phyloP scores from a whole-genome alignment of 2,888 invertebrate genomes.

The Seladonia tumulorum region DNA sequence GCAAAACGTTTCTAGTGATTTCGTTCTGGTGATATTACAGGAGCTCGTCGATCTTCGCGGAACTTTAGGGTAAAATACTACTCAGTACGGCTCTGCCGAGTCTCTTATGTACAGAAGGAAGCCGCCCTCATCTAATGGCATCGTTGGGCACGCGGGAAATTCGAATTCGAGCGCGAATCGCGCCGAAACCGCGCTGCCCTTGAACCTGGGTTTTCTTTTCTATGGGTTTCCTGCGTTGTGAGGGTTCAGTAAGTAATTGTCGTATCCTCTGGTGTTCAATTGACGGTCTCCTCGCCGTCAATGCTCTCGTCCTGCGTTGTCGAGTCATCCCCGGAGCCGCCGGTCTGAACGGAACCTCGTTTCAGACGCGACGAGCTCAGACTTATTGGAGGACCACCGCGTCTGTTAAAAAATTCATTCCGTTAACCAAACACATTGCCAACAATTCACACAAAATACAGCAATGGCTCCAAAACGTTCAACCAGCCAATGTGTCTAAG shows the following conservation, averaged over 20 bases:
- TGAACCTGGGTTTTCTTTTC: conserved; percentile 43
- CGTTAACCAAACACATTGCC: neutral
- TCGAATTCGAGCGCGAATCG: conserved; percentile 40
- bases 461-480: neutral
- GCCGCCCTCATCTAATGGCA: conserved; percentile 59
- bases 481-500: neutral
- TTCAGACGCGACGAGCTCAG: conserved; percentile 89
- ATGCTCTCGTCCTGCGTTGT: conserved; percentile 91
- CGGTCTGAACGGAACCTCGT: conserved; percentile 89
- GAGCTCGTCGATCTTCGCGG: conserved; percentile 44
- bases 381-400: conserved; percentile 86
- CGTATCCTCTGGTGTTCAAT: conserved; percentile 79
- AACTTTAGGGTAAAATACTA: conserved; percentile 53
- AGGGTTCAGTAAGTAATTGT: conserved; percentile 47
- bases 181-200: conserved; percentile 30
- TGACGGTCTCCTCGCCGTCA: conserved; percentile 89
- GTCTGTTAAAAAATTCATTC: conserved; percentile 75
- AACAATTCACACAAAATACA: neutral
- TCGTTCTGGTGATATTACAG: neutral
- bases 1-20: conserved; percentile 10
- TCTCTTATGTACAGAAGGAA: conserved; percentile 61
- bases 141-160: conserved; percentile 49
- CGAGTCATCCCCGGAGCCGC: conserved; percentile 91
- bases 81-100: conserved; percentile 55
- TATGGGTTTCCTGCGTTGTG: conserved; percentile 50